These are phyloP conservation scores for Melanotaenia boesemani DNA, from an alignment of 2,797 vertebrate genomes.

Conservation along the genomic window DNA sequence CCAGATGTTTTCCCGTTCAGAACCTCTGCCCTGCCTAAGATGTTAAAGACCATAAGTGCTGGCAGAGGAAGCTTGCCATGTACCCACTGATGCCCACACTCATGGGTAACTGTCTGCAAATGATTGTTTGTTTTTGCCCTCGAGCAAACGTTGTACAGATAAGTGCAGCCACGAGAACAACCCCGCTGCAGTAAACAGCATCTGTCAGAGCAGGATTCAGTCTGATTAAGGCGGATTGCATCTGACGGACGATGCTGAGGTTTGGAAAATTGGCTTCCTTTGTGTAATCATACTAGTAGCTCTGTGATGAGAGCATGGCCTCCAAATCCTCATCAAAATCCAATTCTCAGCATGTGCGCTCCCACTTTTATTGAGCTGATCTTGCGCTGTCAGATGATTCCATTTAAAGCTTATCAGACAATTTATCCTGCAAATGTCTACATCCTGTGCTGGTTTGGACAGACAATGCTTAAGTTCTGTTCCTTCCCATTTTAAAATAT, in stretches of 20 bases:
- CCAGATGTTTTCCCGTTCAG: conserved; percentile 74
- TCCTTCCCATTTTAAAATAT: conserved; percentile 43
- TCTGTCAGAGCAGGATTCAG: conserved; percentile 40
- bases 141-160: conserved; percentile 35
- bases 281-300: conserved; percentile 51
- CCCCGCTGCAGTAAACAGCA: conserved; percentile 40
- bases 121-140: conserved; percentile 18
- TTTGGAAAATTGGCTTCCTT: conserved; percentile 63
- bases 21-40: conserved; percentile 52
- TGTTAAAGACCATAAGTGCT: conserved; percentile 33
- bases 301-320: conserved; percentile 40
- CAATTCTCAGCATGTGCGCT: conserved; percentile 1
- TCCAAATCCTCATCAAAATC: conserved; percentile 47
- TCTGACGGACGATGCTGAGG: conserved; percentile 52
- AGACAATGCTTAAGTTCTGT: conserved; percentile 52
- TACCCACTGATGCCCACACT: conserved; percentile 16
- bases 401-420: conserved; percentile 36
- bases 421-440: conserved; percentile 45
- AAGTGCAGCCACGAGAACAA: conserved; percentile 33
- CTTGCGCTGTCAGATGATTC: conserved; percentile 47
- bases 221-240: conserved; percentile 31
- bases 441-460: conserved; percentile 44
- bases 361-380: conserved; percentile 6
- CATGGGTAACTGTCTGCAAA: conserved; percentile 1
- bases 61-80: conserved; percentile 25